Conservation (phyloP, 2,113 vertebrate species). For the Butastur rufipennis region DNA sequence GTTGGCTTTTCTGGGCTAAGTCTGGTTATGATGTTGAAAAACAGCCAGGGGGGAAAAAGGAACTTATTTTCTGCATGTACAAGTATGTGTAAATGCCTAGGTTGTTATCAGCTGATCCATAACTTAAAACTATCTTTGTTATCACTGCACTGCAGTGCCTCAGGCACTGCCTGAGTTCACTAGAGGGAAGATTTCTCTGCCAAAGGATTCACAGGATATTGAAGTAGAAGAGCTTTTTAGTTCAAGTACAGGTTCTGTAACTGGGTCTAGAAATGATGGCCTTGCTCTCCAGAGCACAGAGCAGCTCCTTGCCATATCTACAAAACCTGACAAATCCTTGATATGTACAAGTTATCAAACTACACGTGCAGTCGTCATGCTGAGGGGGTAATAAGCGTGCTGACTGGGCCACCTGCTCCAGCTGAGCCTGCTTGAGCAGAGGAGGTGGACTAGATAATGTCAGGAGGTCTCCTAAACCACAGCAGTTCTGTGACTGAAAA, state of each 20-base stretch:
- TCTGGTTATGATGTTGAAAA: not conserved
- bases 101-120: not conserved
- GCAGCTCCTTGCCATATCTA: not conserved
- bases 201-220: not conserved
- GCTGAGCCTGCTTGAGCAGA: not conserved
- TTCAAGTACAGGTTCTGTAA: not conserved
- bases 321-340: not conserved
- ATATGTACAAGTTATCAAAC: not conserved
- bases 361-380: too few relatives aligned
- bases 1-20: not conserved
- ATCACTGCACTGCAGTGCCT: not conserved
- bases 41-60: not conserved
- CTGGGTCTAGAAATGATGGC: not conserved
- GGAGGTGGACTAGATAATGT: not conserved
- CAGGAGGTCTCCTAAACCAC: not conserved
- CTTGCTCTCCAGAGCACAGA: not conserved
- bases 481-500: not conserved
- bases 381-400: not conserved
- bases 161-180: not conserved
- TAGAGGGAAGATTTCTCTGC: not conserved
- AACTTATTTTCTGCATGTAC: fast-evolving
- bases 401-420: not conserved
- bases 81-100: not conserved
- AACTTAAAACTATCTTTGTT: not conserved
- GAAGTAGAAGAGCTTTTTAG: not conserved